Evolutionary conservation across 2,888 invertebrate species (phyloP).

Genomic region (Drosophila percnosoma): DNA sequence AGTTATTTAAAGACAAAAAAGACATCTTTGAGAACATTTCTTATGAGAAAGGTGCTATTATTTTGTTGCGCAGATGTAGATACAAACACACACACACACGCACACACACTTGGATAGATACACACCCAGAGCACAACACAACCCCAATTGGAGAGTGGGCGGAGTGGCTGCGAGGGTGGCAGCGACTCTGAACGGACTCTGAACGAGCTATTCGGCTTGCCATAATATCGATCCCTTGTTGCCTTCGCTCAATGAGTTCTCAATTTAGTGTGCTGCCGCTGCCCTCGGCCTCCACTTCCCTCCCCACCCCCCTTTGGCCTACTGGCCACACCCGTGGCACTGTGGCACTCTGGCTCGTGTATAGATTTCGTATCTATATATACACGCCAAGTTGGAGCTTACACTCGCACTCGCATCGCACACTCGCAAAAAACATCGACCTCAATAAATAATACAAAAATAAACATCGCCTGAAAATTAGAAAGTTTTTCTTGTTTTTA

Average conservation of each 20-base stretch:
- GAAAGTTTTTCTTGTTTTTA: not conserved
- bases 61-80: not conserved
- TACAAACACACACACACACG: slow-evolving; percentile 10
- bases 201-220: slow-evolving; percentile 19
- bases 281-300: not conserved
- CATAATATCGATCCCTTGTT: slow-evolving; percentile 81
- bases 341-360: slow-evolving; percentile 18
- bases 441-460: not conserved
- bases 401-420: not conserved
- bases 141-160: slow-evolving; percentile 24
- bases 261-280: slow-evolving; percentile 63
- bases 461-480: not conserved
- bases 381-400: slow-evolving; percentile 28
- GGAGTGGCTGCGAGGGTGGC: not conserved
- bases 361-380: slow-evolving; percentile 61
- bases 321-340: slow-evolving; percentile 15
- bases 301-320: not conserved
- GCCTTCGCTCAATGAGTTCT: slow-evolving; percentile 78
- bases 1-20: not conserved
- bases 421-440: not conserved
- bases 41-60: not conserved
- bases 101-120: slow-evolving; percentile 25
- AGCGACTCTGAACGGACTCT: slow-evolving; percentile 1
- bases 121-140: slow-evolving; percentile 25
- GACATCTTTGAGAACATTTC: not conserved